Conservation (phyloP, 2,113 vertebrate species). For the Peromyscus californicus region DNA sequence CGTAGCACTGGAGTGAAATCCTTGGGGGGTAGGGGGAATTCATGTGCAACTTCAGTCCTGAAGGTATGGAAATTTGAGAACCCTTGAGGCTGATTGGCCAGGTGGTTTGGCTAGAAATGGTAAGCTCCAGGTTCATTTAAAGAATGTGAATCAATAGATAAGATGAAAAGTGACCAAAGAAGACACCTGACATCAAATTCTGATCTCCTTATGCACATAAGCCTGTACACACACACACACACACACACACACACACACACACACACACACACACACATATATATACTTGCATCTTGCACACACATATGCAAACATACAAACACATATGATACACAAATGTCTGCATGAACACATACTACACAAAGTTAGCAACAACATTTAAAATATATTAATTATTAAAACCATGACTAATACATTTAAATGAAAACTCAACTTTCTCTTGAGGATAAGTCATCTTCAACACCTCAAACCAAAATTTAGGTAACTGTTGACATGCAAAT, state of each 20-base stretch:
- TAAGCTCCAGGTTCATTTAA: neutral
- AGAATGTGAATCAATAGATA: too few relatives aligned
- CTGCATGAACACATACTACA: neutral
- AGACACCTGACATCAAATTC: neutral
- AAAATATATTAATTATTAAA: neutral
- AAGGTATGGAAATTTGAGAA: too few relatives aligned
- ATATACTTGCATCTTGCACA: neutral
- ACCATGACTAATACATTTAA: neutral
- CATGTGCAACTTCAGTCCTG: neutral
- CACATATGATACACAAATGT: neutral
- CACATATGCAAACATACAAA: neutral
- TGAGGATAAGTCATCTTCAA: neutral
- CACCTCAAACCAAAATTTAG: neutral
- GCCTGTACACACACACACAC: too few relatives aligned
- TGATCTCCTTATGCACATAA: neutral
- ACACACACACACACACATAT: too few relatives aligned
- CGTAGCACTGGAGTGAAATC: neutral
- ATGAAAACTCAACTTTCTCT: neutral
- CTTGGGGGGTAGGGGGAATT: neutral
- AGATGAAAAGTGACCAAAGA: neutral
- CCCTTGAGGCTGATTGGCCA: neutral
- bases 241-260: too few relatives aligned
- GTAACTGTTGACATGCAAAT: neutral
- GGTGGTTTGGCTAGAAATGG: rapidly evolving
- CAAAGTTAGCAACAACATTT: neutral